A percentile compares a stretch with the other conserved stretches of the same genome.
phyloP scores from a whole-genome alignment of 2,888 invertebrate genomes.

The Empis stercorea region DNA sequence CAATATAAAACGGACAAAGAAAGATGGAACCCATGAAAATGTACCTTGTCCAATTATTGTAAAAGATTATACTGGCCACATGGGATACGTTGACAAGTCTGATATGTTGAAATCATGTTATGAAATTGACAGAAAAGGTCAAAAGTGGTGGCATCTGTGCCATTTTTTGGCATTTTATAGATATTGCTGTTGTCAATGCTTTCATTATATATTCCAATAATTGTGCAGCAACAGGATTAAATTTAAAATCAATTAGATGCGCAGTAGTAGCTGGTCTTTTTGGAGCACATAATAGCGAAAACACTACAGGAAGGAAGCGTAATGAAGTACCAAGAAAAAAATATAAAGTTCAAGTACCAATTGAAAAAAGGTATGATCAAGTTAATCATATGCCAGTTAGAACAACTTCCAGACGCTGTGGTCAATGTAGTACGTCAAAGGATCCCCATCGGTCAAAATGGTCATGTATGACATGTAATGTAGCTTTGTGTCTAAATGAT shows the following conservation, averaged over 20 bases:
- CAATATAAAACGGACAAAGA: constrained; percentile 3
- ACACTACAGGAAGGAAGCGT: too few relatives aligned
- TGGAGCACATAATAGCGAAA: background rate
- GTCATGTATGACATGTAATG: too few relatives aligned
- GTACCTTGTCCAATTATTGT: constrained; percentile 3
- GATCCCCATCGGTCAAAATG: too few relatives aligned
- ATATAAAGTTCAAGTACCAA: too few relatives aligned
- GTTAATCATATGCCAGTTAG: background rate
- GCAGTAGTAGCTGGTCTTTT: background rate
- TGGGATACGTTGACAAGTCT: constrained; percentile 6
- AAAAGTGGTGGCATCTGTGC: constrained; percentile 7
- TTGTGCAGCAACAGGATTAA: too few relatives aligned
- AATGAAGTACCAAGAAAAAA: too few relatives aligned
- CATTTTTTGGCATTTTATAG: constrained; percentile 6
- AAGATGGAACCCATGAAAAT: background rate
- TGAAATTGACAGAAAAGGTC: constrained; percentile 4
- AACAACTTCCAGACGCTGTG: background rate
- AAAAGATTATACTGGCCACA: constrained; percentile 4
- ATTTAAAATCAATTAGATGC: background rate
- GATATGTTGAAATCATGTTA: constrained; percentile 8
- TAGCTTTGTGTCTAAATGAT: too few relatives aligned
- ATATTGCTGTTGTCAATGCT: background rate
- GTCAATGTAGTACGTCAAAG: background rate
- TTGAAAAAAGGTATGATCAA: too few relatives aligned
- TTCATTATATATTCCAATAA: background rate